Conservation (phyloP, 2,113 vertebrate genomes). For the Lonchura striata region DNA sequence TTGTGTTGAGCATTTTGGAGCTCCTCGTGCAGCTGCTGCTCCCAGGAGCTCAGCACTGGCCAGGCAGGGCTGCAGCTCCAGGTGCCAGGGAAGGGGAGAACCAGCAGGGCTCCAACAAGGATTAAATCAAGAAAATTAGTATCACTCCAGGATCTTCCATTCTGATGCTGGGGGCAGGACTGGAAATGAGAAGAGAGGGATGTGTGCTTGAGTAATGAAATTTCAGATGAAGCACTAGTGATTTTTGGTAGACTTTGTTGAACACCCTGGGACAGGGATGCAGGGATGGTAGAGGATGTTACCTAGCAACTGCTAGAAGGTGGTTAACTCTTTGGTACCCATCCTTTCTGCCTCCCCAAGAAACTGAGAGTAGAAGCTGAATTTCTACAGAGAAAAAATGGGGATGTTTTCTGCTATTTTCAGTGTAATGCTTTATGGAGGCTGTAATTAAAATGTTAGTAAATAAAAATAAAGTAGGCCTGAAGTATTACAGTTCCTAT, state of each 20-base stretch:
- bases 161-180: neutral
- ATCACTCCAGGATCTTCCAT: neutral
- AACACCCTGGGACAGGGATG: neutral
- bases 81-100: neutral
- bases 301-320: conserved; percentile 38
- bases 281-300: neutral
- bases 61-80: neutral
- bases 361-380: neutral
- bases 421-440: neutral
- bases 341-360: neutral
- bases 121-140: neutral
- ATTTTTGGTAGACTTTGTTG: neutral
- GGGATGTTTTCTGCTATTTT: neutral
- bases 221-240: neutral
- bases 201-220: neutral
- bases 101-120: neutral
- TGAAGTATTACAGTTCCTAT: neutral
- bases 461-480: neutral
- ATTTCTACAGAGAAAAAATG: neutral
- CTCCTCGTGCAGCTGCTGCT: neutral
- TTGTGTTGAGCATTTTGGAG: neutral
- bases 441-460: neutral
- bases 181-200: neutral
- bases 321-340: neutral
- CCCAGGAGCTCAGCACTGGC: no score